Base-by-base conservation (phyloP, 2,797 vertebrate species). In the Cacajao melanocephalus region DNA sequence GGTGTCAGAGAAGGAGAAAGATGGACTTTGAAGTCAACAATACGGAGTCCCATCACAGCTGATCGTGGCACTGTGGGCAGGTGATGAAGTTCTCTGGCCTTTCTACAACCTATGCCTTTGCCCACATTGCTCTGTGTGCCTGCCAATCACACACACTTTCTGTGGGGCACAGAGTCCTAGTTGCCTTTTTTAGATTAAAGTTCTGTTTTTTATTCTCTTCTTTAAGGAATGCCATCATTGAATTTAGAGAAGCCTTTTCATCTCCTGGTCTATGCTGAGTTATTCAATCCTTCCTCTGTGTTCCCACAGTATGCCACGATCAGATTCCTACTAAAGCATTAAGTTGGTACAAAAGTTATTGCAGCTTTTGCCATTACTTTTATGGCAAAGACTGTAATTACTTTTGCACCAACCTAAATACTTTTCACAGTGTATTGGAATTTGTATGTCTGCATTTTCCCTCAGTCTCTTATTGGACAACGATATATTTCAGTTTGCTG, bases 261-360 rank as follows among this genome's bases (percentile, higher is more conserved):
- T 30, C 19, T 83, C 44, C 36, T 7, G 5, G 2, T 58, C 10
- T 44, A 5, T 1, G 1, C 10, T 7, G 33, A 26, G 2, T 10
- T 50, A 46, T 8, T 22, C 17, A 5, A 24, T 9, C 33, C 11
- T 1, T 73, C 20, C 39, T 9, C 20, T 30, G 19, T 7, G 5
- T 33, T 11, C n/a, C 1, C 55, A 36, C 8, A 46, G 15, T 55
- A 50, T 7, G 9, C 4, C 12, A 19, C 4, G 1, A 36, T 20
- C 12, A 50, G 55, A 61, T 2, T 70, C 55, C 12, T 10, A 39
- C 28, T 26, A 33, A 70, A 86, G 10, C 22, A 13, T 72, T 72
- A n/a, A 17, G 33, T n/a, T n/a, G 33, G 61, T 67, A 33, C 61
- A 67, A n/a, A 67, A 19, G 61, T 67, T n/a, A 67, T 67, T 67